Conservation (phyloP, 2,888 invertebrate species). For the Mythimna lalbum region DNA sequence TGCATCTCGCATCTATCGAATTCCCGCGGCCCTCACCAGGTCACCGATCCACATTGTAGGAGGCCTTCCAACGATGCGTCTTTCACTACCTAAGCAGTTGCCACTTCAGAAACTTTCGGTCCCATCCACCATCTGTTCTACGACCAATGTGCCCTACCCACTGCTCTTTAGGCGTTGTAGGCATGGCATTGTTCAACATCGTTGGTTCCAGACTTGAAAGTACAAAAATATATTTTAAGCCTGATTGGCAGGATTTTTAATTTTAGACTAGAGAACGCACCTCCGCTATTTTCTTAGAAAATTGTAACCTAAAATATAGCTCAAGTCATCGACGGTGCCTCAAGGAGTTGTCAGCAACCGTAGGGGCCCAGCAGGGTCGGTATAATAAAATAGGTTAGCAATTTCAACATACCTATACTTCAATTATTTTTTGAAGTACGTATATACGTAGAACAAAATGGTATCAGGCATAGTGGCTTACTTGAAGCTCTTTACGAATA, state of each 20-base stretch:
- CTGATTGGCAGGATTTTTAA: slow-evolving; percentile 2
- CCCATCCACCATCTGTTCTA: too few species aligned
- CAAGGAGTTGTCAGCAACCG: too few species aligned
- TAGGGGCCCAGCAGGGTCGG: too few species aligned
- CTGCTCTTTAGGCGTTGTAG: too few species aligned
- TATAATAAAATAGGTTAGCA: neutral
- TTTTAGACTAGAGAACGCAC: neutral
- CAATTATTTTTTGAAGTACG: neutral
- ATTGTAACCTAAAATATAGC: slow-evolving; percentile 8
- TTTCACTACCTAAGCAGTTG: too few species aligned
- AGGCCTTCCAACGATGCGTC: too few species aligned
- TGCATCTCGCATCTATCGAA: too few species aligned
- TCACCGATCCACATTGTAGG: too few species aligned
- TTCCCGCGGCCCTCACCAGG: too few species aligned
- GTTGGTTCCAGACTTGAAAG: slow-evolving; percentile 15
- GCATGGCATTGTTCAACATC: slow-evolving; percentile 9
- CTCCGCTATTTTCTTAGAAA: slow-evolving; percentile 4
- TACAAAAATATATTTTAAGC: slow-evolving; percentile 5
- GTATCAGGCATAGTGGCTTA: neutral
- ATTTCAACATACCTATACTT: neutral
- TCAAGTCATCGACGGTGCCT: too few species aligned
- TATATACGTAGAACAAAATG: neutral
- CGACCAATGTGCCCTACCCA: too few species aligned
- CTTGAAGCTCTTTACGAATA: slow-evolving; percentile 12
- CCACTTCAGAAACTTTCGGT: too few species aligned